Evolutionary conservation across 2,888 invertebrate genomes (phyloP), one percentile per base, ranked within the genome.

Genomic region (Dinocampus coccinellae): DNA sequence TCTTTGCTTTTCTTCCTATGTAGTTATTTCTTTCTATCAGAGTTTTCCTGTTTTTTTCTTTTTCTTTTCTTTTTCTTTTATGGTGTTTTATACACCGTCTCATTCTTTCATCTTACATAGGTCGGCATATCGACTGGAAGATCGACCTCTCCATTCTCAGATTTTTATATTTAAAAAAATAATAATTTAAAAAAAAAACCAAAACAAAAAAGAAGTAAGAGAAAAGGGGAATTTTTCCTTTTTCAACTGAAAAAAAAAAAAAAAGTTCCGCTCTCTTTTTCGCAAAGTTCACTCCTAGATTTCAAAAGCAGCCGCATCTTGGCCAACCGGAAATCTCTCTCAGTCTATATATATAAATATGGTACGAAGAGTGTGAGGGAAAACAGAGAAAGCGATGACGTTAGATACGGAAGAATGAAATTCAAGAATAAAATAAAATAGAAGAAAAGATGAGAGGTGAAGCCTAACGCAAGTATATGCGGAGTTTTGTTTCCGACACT

Each of bases 241-340:
- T 53, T 53, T 24, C 22, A 9, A 1, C 3, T 26, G 16, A n/a
- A 3, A n/a, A n/a, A n/a, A 67, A 72, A 76, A 69, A 75, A 75
- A 74, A 77, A 70, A 76, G 77, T 78, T 75, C 77, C 78, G 20
- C 16, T 47, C 16, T 47, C 16, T 47, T 80, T 82, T 79, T n/a
- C 73, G 74, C 70, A 75, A 69, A 64, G 42, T 64, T 68, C 69
- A 73, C 72, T 73, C 63, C 53, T 29, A 69, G 39, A 36, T 61
- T 61, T 36, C 36, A 61, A 36, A n/a, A 61, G 61, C 58, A 10
- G 9, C 58, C 58, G 20, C 20, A 53, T 20, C 20, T 53, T 20
- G 20, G 33, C 58, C 16, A 33, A 33, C 33, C 29, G 29, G 58
- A 58, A 33, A 58, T 29, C 33, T 26, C 55, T 58, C n/a, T 4